A percentile compares a stretch with the other conserved stretches of the same genome.
Conservation (phyloP, 2,797 vertebrate species). For the Sebastes aleutianus region DNA sequence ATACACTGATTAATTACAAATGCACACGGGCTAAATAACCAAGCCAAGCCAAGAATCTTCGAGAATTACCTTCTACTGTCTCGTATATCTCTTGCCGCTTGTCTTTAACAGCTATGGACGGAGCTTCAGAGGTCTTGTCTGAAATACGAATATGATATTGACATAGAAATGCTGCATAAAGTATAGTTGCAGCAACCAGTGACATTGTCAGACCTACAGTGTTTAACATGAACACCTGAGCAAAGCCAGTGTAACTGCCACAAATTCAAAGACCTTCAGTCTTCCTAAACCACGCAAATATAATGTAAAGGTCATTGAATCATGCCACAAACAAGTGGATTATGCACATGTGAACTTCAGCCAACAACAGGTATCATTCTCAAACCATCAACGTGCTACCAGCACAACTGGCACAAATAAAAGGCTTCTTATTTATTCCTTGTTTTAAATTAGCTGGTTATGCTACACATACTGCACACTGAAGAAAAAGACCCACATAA, state of each 20-base stretch:
- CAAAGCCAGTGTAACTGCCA: background rate
- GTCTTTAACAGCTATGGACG: conserved; percentile 27
- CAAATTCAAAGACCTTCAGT: background rate
- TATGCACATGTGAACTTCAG: background rate
- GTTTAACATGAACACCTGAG: background rate
- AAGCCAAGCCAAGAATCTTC: background rate
- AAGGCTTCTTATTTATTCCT: background rate
- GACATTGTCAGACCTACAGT: background rate
- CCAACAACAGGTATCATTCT: background rate
- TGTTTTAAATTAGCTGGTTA: background rate
- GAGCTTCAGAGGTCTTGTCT: conserved; percentile 38
- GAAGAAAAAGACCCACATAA: background rate
- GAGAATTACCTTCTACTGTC: conserved; percentile 60
- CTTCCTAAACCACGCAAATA: background rate
- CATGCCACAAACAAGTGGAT: background rate
- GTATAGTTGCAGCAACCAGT: background rate
- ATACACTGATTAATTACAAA: background rate
- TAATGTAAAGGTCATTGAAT: background rate
- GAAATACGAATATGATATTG: conserved; percentile 45
- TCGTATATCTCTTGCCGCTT: conserved; percentile 51
- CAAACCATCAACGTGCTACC: background rate
- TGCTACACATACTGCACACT: background rate
- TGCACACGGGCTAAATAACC: background rate
- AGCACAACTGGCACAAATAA: background rate
- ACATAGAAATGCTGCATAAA: background rate